These are phyloP conservation scores for Hylaea fasciaria DNA, from an alignment of 2,888 invertebrate species.

Conservation along the genomic window DNA sequence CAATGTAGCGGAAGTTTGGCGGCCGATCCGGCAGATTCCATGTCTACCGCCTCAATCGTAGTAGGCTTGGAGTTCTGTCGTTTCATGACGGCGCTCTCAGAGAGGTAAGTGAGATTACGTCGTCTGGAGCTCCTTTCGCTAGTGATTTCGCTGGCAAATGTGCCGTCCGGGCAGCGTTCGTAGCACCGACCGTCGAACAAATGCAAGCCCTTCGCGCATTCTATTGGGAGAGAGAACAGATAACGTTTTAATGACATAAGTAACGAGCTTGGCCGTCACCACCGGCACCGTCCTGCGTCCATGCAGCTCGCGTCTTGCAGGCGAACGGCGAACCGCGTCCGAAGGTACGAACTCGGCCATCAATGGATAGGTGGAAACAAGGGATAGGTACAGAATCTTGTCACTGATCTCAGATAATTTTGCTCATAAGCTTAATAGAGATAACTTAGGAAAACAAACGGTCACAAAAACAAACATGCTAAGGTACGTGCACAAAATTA, in stretches of 20 bases:
- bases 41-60: slow-evolving; percentile 69
- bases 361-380: slow-evolving; percentile 57
- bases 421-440: slow-evolving; percentile 42
- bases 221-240: slow-evolving; percentile 85
- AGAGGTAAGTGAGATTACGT: slow-evolving; percentile 70
- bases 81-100: slow-evolving; percentile 64
- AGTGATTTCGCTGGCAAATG: slow-evolving; percentile 75
- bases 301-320: slow-evolving; percentile 76
- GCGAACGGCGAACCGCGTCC: slow-evolving; percentile 67
- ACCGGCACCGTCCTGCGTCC: slow-evolving; percentile 78
- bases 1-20: slow-evolving; percentile 79
- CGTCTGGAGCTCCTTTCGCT: slow-evolving; percentile 71
- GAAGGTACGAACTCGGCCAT: slow-evolving; percentile 62
- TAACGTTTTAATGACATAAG: slow-evolving; percentile 66
- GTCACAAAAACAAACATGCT: slow-evolving; percentile 57
- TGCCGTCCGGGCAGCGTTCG: slow-evolving; percentile 83
- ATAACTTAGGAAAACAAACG: slow-evolving; percentile 52
- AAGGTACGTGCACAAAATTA: slow-evolving; percentile 77
- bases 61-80: slow-evolving; percentile 58
- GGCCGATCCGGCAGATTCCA: slow-evolving; percentile 59
- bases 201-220: slow-evolving; percentile 86
- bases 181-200: slow-evolving; percentile 86
- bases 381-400: slow-evolving; percentile 72
- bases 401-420: slow-evolving; percentile 84
- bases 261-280: slow-evolving; percentile 69